Evolutionary conservation across 2,888 invertebrate genomes (phyloP).

Genomic region (Andrena praecox): DNA sequence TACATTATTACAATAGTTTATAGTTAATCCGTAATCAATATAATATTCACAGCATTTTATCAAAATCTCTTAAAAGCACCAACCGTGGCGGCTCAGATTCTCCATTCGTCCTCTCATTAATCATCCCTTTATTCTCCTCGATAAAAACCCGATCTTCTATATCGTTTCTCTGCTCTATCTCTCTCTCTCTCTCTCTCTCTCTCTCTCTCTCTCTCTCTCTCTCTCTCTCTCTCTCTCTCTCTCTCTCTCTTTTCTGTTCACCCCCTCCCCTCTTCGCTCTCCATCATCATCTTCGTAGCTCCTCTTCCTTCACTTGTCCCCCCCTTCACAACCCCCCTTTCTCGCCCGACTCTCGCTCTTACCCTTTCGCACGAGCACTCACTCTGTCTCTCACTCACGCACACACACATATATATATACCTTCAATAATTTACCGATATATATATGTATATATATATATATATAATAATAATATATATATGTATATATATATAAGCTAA

Average conservation of each 20-base stretch:
- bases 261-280: constrained; percentile 32
- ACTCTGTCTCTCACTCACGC: constrained; percentile 36
- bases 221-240: constrained; percentile 35
- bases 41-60: constrained; percentile 85
- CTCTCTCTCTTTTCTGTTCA: constrained; percentile 15
- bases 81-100: constrained; percentile 78
- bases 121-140: constrained; percentile 29
- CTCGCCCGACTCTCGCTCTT: constrained; percentile 58
- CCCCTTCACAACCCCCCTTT: constrained; percentile 19
- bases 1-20: constrained; percentile 84
- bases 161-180: constrained; percentile 29
- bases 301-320: constrained; percentile 20
- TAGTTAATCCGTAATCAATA: constrained; percentile 83
- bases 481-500: constrained; percentile 80
- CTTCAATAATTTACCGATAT: constrained; percentile 80
- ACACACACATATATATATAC: constrained; percentile 66
- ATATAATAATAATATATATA: constrained; percentile 55
- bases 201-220: constrained; percentile 23
- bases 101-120: constrained; percentile 43
- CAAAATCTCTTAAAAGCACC: constrained; percentile 85
- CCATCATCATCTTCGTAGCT: constrained; percentile 1
- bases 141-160: constrained; percentile 36
- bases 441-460: constrained; percentile 69
- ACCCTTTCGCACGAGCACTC: constrained; percentile 39
- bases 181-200: constrained; percentile 14